Conservation (phyloP, 2,888 invertebrate genomes). For the Acanthopleura granulata region DNA sequence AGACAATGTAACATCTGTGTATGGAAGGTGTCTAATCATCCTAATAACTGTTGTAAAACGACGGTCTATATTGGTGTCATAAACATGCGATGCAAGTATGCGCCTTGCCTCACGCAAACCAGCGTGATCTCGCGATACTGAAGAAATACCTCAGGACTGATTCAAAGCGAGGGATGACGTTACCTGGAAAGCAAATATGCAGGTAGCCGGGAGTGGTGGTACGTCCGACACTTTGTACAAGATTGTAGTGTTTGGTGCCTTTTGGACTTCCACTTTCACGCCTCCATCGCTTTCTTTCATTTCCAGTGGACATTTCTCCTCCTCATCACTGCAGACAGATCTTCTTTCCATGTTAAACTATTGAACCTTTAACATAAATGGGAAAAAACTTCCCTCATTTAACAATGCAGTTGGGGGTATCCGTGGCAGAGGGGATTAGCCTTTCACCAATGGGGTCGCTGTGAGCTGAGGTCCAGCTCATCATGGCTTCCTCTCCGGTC, state of each 20-base stretch:
- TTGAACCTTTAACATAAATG: too few relatives aligned
- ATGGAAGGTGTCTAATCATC: too few relatives aligned
- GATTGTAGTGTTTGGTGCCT: neutral
- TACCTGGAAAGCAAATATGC: neutral
- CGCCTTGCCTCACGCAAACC: neutral
- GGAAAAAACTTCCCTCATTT: too few relatives aligned
- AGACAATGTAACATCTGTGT: too few relatives aligned
- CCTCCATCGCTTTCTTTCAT: neutral
- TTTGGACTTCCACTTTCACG: neutral
- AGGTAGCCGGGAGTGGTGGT: neutral
- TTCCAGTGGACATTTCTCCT: neutral
- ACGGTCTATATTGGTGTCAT: too few relatives aligned
- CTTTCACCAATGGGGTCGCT: too few relatives aligned
- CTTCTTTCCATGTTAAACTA: too few relatives aligned
- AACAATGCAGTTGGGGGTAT: too few relatives aligned
- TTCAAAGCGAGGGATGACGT: neutral
- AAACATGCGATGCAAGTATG: neutral
- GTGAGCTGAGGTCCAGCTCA: too few relatives aligned
- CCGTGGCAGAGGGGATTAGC: too few relatives aligned
- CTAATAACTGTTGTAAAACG: too few relatives aligned
- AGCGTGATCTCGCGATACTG: neutral
- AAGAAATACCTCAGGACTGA: neutral
- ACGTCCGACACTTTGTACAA: conserved; percentile 8
- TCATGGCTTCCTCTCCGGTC: too few relatives aligned
- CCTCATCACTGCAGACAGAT: neutral